Evolutionary conservation across 1,140 invertebrate genomes (phyloP), one percentile per base, ranked within the genome.

Genomic region (Hormaphis cornu): DNA sequence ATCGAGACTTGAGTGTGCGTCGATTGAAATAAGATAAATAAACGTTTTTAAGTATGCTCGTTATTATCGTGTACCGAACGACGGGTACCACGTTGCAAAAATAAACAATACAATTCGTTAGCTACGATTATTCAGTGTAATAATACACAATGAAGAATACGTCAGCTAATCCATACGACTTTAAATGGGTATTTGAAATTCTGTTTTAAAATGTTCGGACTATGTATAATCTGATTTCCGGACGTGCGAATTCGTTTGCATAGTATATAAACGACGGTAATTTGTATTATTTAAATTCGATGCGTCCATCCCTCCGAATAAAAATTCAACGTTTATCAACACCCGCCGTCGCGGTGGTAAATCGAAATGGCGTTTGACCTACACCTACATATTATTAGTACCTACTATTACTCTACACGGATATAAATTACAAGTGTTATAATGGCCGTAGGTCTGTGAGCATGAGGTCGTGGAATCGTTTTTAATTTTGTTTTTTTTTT

Each of bases 281-380:
- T 58, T 40, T 40, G 16, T 58, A 58, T 58, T 58, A 40, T 58
- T 58, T 40, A 40, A 58, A 58, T 58, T 40, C 40, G 20, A 24
- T 9, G 30, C 30, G 5, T 4, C 30, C 22, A 5, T 35, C 22
- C 40, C 40, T 6, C 20, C 20, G 20, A 58, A 58, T 40, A 58
- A 58, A 58, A 58, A 22, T 58, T 58, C 20, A 58, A 40, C 16
- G 30, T 37, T 37, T n/a, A n/a, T n/a, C 7, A 40, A 56, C 33
- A 40, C 7, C 20, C 33, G 12, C 20, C 22, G 7, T 16, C 14
- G 3, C 52, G 52, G 52, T 54, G 20, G 28, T 54, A 33, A 54
- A 54, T 54, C 52, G 10, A 54, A 33, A 14, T 54, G 8, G n/a
- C 42, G 30, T 52, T 30, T 48, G 4, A n/a, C n/a, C n/a, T 48